A percentile compares a stretch with the other conserved stretches of the same genome.
These are phyloP conservation scores for Planococcus citri DNA, from an alignment of 1,140 invertebrate species.

Conservation along the genomic window DNA sequence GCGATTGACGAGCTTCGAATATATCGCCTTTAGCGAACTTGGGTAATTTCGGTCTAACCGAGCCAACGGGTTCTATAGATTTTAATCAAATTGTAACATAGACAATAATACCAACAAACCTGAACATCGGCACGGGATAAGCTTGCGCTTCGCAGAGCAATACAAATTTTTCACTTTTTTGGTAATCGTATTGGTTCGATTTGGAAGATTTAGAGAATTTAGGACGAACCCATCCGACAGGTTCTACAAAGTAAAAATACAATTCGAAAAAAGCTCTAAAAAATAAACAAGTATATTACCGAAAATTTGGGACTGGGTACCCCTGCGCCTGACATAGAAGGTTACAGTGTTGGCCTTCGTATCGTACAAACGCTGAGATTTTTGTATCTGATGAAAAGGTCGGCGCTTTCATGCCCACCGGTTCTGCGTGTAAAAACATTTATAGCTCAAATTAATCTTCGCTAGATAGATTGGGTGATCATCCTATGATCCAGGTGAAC, in stretches of 20 bases:
- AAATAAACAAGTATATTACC: slow-evolving; percentile 17
- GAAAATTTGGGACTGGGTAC: slow-evolving; percentile 51
- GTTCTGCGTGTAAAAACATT: slow-evolving; percentile 37
- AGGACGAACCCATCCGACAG: slow-evolving; percentile 44
- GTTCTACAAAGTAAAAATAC: slow-evolving; percentile 34
- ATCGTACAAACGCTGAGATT: slow-evolving; percentile 40
- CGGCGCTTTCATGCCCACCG: slow-evolving; percentile 51
- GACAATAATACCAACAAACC: slow-evolving; percentile 25
- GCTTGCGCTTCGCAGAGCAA: slow-evolving; percentile 54
- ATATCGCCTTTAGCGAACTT: slow-evolving; percentile 52
- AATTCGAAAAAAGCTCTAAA: background rate
- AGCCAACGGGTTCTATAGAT: slow-evolving; percentile 47
- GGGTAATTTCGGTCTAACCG: slow-evolving; percentile 50
- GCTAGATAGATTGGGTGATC: no score
- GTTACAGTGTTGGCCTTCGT: slow-evolving; percentile 38
- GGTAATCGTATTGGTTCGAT: slow-evolving; percentile 10
- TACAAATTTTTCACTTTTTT: slow-evolving; percentile 30
- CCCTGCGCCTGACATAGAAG: slow-evolving; percentile 55
- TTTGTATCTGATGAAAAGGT: slow-evolving; percentile 41
- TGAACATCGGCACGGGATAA: slow-evolving; percentile 39
- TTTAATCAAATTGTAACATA: background rate
- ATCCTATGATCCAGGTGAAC: no score
- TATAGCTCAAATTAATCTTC: background rate
- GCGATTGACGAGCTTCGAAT: slow-evolving; percentile 40
- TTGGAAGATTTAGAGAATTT: slow-evolving; percentile 34